A percentile compares a stretch with the other conserved stretches of the same genome.
phyloP scores from a whole-genome alignment of 2,113 vertebrate genomes.

The Aphyosemion australe region DNA sequence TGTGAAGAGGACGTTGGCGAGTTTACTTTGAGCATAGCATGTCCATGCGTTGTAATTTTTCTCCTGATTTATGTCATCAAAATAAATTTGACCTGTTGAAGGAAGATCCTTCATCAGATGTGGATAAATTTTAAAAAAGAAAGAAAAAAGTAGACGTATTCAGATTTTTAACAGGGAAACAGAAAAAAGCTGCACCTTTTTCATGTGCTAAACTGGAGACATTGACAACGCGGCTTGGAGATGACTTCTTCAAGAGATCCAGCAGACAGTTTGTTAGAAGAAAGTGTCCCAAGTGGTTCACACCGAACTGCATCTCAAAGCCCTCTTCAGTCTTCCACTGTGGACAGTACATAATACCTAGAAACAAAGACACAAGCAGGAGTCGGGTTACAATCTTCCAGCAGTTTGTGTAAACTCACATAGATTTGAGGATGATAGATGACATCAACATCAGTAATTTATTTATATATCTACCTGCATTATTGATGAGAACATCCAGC shows the following conservation, averaged over 20 bases:
- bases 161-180: background rate
- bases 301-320: conserved; percentile 80
- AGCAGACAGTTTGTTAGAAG: conserved; percentile 68
- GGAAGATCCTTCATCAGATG: background rate
- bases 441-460: background rate
- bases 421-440: background rate
- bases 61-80: conserved; percentile 74
- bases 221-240: conserved; percentile 69
- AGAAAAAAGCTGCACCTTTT: conserved; percentile 48
- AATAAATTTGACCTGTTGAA: conserved; percentile 70
- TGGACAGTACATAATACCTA: conserved; percentile 75
- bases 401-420: background rate
- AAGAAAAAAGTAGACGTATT: background rate
- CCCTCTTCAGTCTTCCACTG: conserved; percentile 76
- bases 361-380: conserved; percentile 1
- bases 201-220: conserved; percentile 74
- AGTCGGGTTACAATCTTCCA: background rate
- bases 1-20: conserved; percentile 76
- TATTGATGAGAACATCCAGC: conserved; percentile 73
- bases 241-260: conserved; percentile 72
- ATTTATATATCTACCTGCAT: conserved; percentile 55
- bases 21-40: conserved; percentile 75
- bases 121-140: background rate
- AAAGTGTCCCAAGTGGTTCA: conserved; percentile 79
- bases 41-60: conserved; percentile 55